Evolutionary conservation across 2,888 invertebrate genomes (phyloP), one percentile per base, ranked within the genome.

Genomic region (Itoplectis maculator): DNA sequence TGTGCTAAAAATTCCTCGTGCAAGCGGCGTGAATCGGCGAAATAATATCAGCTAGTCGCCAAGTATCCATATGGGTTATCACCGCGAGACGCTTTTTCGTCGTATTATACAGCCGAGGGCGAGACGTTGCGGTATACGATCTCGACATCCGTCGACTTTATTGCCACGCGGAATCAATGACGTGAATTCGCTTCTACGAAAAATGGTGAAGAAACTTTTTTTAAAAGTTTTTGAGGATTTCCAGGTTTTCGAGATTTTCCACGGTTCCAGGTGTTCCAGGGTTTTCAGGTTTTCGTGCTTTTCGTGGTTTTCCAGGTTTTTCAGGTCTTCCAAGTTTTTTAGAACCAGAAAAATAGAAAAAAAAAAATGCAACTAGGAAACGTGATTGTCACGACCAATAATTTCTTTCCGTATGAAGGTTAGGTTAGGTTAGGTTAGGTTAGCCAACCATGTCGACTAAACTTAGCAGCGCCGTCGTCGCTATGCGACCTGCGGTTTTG

Each of bases 81-180:
- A 54, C 56, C 29, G 61, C n/a, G n/a, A n/a, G 61, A 47, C 29
- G 49, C 63, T 74, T 74, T 54, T 40, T 56, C 54, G 29, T 35
- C 47, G 18, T 68, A 63, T 42, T 29, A 47, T 49, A 35, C 37
- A 40, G 11, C 0, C 40, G 23, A 13, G 15, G n/a, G 9, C 13
- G 37, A 5, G 29, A 5, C 20, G 69, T 56, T 59, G 47, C 18
- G 29, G 29, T 68, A 45, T 37, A 78, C 70, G 79, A 74, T 56
- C 76, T 81, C 83, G 83, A 86, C 87, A 88, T 85, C 83, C 88
- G 85, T 84, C 69, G 86, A 82, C 86, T 87, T 90, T 90, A 89
- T 89, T 88, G 84, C 87, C 76, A 81, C 86, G 87, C 89, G 89
- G 90, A 90, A 86, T 86, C 87, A 88, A 88, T 87, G 87, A 88